phyloP scores from a whole-genome alignment of 1,140 invertebrate species.

The Ips typographus region DNA sequence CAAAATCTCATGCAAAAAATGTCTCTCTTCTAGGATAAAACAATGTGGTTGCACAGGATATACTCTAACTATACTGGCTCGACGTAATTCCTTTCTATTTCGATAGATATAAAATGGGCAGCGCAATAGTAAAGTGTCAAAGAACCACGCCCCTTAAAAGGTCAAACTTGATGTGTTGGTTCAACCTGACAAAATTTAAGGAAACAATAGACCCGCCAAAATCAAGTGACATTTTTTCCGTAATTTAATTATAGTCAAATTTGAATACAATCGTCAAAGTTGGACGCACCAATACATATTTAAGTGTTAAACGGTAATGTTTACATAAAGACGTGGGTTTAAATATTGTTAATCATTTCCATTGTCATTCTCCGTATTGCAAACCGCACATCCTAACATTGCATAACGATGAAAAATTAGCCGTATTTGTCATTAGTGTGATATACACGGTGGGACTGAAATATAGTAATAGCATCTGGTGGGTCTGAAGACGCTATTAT shows the following conservation, averaged over 20 bases:
- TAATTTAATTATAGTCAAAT: not conserved
- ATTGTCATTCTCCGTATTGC: not conserved
- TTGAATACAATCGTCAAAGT: not conserved
- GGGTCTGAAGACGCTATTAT: too few relatives aligned
- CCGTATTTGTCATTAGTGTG: too few relatives aligned
- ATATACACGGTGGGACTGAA: too few relatives aligned
- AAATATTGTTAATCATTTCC: not conserved
- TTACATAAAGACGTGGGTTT: not conserved
- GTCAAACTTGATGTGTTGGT: not conserved
- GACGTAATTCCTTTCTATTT: conserved; percentile 20
- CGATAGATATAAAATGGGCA: not conserved
- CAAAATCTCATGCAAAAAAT: too few relatives aligned
- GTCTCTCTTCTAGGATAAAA: too few relatives aligned
- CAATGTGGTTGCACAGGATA: too few relatives aligned
- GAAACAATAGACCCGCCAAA: not conserved
- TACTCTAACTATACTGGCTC: not conserved
- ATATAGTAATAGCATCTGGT: too few relatives aligned
- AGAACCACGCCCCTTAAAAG: conserved; percentile 19
- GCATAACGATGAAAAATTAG: too few relatives aligned
- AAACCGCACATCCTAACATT: not conserved
- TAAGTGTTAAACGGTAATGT: not conserved
- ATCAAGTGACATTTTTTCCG: not conserved
- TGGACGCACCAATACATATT: not conserved
- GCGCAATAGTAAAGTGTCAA: conserved; percentile 9
- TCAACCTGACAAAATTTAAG: conserved; percentile 12